These are phyloP conservation scores for Pseudochaenichthys georgianus DNA, from an alignment of 2,797 vertebrate genomes.

Conservation along the genomic window DNA sequence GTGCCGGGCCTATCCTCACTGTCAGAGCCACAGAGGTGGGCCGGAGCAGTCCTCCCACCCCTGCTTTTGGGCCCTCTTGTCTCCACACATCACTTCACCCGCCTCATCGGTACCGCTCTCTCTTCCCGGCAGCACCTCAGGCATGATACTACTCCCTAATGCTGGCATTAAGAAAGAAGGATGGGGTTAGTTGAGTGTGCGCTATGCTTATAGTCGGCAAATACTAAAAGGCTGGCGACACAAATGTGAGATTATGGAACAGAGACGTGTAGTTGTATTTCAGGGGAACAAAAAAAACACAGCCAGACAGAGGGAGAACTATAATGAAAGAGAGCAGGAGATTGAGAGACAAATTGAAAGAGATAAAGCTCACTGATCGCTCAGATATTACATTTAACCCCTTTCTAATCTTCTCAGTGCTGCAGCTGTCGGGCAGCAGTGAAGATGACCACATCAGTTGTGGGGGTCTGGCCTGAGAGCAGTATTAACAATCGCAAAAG, in stretches of 20 bases:
- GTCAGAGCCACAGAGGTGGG: constrained; percentile 69
- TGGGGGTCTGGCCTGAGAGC: constrained; percentile 36
- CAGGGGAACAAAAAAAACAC: constrained; percentile 38
- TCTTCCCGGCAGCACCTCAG: constrained; percentile 64
- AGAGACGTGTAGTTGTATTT: constrained; percentile 59
- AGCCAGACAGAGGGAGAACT: constrained; percentile 41
- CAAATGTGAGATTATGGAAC: constrained; percentile 66
- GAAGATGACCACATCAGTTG: constrained; percentile 62
- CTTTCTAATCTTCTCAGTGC: constrained; percentile 74
- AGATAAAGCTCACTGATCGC: constrained; percentile 72
- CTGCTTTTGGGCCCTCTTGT: constrained; percentile 66
- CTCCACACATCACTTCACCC: constrained; percentile 75
- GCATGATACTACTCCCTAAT: constrained; percentile 72
- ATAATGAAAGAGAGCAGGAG: constrained; percentile 60
- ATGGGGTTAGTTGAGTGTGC: constrained; percentile 58
- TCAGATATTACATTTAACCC: constrained; percentile 78
- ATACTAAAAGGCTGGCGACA: constrained; percentile 64
- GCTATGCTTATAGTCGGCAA: constrained; percentile 55
- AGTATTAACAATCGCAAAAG: constrained; percentile 41
- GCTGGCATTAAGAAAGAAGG: constrained; percentile 64
- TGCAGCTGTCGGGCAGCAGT: constrained; percentile 70
- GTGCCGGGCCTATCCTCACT: constrained; percentile 56
- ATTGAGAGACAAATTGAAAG: constrained; percentile 74
- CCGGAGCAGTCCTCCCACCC: constrained; percentile 56
- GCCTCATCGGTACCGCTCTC: constrained; percentile 57